Percentiles rank a stretch among this genome's conserved stretches.
phyloP scores from a whole-genome alignment of 1,140 invertebrate species.

The Euglossa dilemma region DNA sequence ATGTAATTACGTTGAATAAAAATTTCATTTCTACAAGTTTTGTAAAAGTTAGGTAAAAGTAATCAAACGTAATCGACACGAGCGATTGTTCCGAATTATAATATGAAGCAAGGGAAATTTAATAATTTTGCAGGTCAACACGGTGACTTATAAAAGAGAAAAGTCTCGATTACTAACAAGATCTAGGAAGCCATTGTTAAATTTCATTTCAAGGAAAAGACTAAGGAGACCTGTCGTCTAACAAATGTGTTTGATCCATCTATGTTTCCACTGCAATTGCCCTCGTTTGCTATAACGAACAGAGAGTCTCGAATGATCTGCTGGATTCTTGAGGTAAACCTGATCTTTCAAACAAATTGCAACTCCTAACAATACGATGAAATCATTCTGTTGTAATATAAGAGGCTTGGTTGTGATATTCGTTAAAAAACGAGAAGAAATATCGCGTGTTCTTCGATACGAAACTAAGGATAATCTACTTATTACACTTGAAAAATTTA shows the following conservation, averaged over 20 bases:
- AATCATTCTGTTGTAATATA: not conserved
- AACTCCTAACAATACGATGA: not conserved
- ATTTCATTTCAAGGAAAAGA: not conserved
- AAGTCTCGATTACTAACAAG: not conserved
- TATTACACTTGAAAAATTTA: no score
- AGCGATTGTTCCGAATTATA: not conserved
- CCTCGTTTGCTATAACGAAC: constrained; percentile 8
- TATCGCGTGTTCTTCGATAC: no score
- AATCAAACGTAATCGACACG: not conserved
- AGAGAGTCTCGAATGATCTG: not conserved
- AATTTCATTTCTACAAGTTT: no score
- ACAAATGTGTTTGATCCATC: constrained; percentile 12
- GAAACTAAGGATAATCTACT: no score
- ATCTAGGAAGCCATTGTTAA: not conserved
- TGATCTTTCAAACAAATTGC: not conserved
- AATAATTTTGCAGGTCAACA: not conserved
- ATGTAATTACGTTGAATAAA: no score
- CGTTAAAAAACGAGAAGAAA: not conserved
- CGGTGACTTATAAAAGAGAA: not conserved
- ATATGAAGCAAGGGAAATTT: not conserved
- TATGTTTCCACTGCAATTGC: not conserved
- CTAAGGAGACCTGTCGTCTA: not conserved
- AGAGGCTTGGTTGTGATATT: no score
- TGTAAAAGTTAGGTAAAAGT: not conserved
- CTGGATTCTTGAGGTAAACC: not conserved